phyloP scores from a whole-genome alignment of 2,113 vertebrate genomes.

The Ranitomeya imitator region DNA sequence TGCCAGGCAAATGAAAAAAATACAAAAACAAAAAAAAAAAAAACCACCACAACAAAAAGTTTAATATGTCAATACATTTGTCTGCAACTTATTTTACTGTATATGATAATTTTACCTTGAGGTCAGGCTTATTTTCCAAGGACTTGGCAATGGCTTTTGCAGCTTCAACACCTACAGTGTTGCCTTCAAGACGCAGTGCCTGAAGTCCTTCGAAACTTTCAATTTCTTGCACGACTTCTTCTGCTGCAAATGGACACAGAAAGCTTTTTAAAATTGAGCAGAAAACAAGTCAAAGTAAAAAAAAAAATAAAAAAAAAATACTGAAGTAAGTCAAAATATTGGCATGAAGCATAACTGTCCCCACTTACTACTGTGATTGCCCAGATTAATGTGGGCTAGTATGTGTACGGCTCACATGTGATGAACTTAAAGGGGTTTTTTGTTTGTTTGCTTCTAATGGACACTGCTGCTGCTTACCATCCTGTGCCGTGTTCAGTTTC shows the following conservation, averaged over 20 bases:
- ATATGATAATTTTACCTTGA: slow-evolving; percentile 79
- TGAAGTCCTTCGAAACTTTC: slow-evolving; percentile 83
- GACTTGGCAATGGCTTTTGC: slow-evolving; percentile 91
- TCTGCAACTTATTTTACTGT: no score
- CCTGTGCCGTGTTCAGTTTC: slow-evolving; percentile 89
- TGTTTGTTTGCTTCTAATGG: no score
- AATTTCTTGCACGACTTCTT: slow-evolving; percentile 88
- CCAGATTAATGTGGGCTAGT: no score
- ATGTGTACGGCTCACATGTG: no score
- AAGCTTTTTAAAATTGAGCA: not conserved
- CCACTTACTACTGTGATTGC: no score
- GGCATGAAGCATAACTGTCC: not conserved
- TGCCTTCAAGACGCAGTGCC: slow-evolving; percentile 90
- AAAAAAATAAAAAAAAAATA: not conserved
- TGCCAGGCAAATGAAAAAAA: no score
- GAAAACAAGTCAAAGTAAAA: no score
- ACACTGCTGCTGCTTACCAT: slow-evolving; percentile 76
- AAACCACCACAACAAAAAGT: no score
- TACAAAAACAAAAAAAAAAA: no score
- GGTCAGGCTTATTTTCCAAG: slow-evolving; percentile 85
- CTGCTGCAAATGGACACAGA: slow-evolving; percentile 71
- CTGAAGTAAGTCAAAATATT: not conserved
- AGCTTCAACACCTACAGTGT: slow-evolving; percentile 92
- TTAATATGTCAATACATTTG: no score
- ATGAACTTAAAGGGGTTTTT: no score